Evolutionary conservation across 2,797 vertebrate species (phyloP).

Genomic region (Buceros bicornis): DNA sequence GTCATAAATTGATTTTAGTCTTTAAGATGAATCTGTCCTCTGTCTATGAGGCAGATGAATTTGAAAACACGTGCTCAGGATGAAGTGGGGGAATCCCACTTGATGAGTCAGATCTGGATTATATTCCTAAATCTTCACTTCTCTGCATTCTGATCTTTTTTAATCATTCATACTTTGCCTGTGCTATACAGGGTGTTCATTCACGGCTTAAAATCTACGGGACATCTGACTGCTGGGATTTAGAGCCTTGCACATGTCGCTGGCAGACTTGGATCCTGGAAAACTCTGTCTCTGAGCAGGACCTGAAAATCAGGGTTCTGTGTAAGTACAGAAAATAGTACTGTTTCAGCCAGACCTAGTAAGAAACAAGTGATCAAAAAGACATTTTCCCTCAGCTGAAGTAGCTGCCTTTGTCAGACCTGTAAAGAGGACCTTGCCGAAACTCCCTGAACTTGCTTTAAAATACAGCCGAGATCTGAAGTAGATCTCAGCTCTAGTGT

Average conservation of each 20-base stretch:
- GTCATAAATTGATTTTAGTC: background rate
- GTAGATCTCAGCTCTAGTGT: background rate
- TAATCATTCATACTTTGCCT: background rate
- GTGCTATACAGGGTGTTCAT: background rate
- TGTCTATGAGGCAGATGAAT: background rate
- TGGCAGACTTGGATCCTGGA: background rate
- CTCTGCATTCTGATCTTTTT: background rate
- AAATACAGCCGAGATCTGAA: background rate
- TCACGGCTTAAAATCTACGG: background rate
- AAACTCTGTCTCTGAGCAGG: background rate
- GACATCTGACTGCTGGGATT: background rate
- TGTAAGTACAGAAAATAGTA: background rate
- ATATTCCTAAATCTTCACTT: background rate
- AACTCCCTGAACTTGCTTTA: background rate
- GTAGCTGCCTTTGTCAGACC: background rate
- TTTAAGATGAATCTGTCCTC: background rate
- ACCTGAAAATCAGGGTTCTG: background rate
- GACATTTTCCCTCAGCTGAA: background rate
- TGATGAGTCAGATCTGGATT: background rate
- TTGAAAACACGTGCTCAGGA: accelerated
- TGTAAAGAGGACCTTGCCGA: background rate
- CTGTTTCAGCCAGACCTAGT: background rate
- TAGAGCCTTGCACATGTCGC: background rate
- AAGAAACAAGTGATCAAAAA: background rate
- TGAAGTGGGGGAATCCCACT: background rate